These are phyloP conservation scores for Harpagoxenus sublaevis DNA, from an alignment of 2,888 invertebrate genomes.

Conservation along the genomic window DNA sequence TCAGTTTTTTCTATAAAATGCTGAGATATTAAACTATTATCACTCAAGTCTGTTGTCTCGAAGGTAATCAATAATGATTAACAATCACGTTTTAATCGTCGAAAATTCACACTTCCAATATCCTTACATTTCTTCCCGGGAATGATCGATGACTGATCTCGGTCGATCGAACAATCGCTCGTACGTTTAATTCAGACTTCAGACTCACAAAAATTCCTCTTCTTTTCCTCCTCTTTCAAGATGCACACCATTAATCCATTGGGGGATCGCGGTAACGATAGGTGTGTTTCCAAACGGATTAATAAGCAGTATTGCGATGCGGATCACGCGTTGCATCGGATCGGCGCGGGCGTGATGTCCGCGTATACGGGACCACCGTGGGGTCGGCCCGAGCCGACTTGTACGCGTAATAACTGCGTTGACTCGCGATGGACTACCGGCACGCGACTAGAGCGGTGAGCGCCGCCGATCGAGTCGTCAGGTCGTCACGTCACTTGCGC, in stretches of 20 bases:
- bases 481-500: slow-evolving; percentile 83
- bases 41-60: neutral
- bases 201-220: neutral
- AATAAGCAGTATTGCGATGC: neutral
- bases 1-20: neutral
- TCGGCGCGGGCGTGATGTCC: slow-evolving; percentile 26
- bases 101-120: neutral
- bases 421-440: slow-evolving; percentile 86
- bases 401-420: slow-evolving; percentile 21
- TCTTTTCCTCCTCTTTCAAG: neutral
- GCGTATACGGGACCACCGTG: slow-evolving; percentile 11
- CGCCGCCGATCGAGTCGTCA: slow-evolving; percentile 72
- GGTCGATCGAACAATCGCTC: neutral
- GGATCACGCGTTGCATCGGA: neutral
- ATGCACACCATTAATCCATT: neutral
- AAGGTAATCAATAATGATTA: neutral
- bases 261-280: neutral
- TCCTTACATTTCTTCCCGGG: neutral
- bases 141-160: too few species aligned
- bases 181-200: neutral
- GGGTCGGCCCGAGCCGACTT: neutral
- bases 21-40: neutral
- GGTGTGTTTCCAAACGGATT: neutral
- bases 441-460: slow-evolving; percentile 86
- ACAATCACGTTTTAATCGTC: too few species aligned